Conservation (phyloP, 2,888 invertebrate species). For the Hypena proboscidalis region DNA sequence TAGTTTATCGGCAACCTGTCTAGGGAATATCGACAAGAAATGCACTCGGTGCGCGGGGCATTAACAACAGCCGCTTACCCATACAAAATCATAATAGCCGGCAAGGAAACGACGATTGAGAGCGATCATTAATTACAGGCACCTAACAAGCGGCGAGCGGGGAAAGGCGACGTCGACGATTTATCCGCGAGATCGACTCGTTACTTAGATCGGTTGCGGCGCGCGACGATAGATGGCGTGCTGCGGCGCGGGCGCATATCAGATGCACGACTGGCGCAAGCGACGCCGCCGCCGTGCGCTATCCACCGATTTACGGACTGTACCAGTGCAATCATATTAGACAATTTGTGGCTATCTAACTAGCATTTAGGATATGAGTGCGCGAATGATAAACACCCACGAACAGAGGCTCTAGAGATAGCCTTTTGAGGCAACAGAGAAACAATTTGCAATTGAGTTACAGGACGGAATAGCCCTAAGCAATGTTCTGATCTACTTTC, state of each 20-base stretch:
- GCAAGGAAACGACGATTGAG: slow-evolving; percentile 60
- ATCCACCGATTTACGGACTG: slow-evolving; percentile 51
- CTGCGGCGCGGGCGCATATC: slow-evolving; percentile 61
- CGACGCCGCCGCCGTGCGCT: slow-evolving; percentile 47
- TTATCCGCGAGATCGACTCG: slow-evolving; percentile 75
- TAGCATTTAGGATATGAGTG: slow-evolving; percentile 43
- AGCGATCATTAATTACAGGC: slow-evolving; percentile 74
- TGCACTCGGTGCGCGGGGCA: slow-evolving; percentile 37
- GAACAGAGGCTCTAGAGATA: slow-evolving; percentile 26
- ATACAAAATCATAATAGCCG: slow-evolving; percentile 67
- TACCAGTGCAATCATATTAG: slow-evolving; percentile 47
- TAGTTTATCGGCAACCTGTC: slow-evolving; percentile 48
- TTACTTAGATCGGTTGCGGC: slow-evolving; percentile 74
- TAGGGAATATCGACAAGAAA: slow-evolving; percentile 45
- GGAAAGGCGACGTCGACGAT: slow-evolving; percentile 69
- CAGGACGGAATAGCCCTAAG: slow-evolving; percentile 1
- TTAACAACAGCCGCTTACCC: slow-evolving; percentile 45
- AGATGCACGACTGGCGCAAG: slow-evolving; percentile 69
- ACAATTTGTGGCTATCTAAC: slow-evolving; percentile 45
- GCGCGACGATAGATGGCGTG: slow-evolving; percentile 76
- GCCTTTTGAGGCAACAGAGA: slow-evolving; percentile 27
- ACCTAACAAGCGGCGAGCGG: slow-evolving; percentile 71
- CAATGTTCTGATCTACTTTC: not conserved
- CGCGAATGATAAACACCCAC: slow-evolving; percentile 37
- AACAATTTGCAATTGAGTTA: slow-evolving; percentile 32